These are phyloP conservation scores for Pecten maximus DNA, from an alignment of 2,888 invertebrate genomes.

Conservation along the genomic window DNA sequence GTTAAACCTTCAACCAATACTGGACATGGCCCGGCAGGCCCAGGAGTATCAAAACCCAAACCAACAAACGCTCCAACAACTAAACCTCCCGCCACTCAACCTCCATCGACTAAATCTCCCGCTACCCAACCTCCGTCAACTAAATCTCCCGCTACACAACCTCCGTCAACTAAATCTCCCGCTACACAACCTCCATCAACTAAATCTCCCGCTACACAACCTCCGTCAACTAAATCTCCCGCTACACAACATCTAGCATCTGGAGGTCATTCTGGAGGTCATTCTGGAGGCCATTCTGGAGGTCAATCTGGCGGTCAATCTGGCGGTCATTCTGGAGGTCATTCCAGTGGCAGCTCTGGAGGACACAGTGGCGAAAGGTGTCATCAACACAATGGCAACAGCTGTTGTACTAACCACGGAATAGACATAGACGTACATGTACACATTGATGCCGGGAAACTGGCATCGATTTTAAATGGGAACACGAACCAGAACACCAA, in stretches of 20 bases:
- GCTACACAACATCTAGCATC: slow-evolving; percentile 38
- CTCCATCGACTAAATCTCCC: slow-evolving; percentile 48
- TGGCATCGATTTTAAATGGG: neutral
- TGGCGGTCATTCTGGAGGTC: neutral
- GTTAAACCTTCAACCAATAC: neutral
- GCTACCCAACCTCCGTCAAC: slow-evolving; percentile 35
- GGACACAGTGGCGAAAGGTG: neutral
- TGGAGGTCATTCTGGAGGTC: neutral
- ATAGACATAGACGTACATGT: slow-evolving; percentile 63
- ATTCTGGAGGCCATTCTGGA: neutral
- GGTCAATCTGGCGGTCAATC: neutral
- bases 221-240: slow-evolving; percentile 42
- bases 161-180: slow-evolving; percentile 46
- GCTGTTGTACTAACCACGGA: slow-evolving; percentile 59
- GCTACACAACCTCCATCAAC: slow-evolving; percentile 40
- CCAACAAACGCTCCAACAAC: neutral
- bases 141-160: slow-evolving; percentile 39
- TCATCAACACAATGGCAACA: neutral
- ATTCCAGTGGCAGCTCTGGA: neutral
- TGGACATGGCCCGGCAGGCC: neutral
- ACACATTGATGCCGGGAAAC: slow-evolving; percentile 55
- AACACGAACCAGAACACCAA: neutral
- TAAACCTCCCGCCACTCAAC: neutral
- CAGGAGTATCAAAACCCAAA: neutral
- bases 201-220: slow-evolving; percentile 33